Evolutionary conservation across 2,888 invertebrate species (phyloP), one percentile per base, ranked within the genome.

Genomic region (Macaria liturata): DNA sequence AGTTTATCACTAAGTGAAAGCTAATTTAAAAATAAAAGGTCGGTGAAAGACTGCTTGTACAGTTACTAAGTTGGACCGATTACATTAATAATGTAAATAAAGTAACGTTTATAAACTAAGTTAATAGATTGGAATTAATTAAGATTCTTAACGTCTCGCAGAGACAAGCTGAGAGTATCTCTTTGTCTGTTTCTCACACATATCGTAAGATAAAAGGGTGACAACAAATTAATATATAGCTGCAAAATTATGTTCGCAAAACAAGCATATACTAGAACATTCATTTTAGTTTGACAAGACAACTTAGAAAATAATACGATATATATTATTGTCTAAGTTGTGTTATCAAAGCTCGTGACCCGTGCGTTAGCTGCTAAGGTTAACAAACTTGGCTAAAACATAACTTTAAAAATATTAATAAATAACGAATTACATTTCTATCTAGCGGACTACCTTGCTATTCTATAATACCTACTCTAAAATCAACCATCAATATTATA

Each of bases 331-430:
- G 59, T 47, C 49, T 46, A 48, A 61, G 58, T 54, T 48, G 46
- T 58, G 67, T 71, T 78, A 78, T 78, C 77, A 64, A 37, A 63
- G 51, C 56, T 63, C 64, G 57, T 70, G 70, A 74, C 69, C 65
- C 66, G 62, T 68, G 69, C 66, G 70, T 72, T 70, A 64, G 44
- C 44, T 4, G 34, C 45, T 61, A 71, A 59, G 62, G 65, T 63
- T 63, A 63, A 66, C 59, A 67, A 63, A 66, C 62, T 57, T 61
- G 63, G 57, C 54, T 60, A 32, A 47, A 64, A 66, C 59, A 59
- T 57, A 57, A 56, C 61, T 57, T 55, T 61, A 37, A 7, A 37
- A 37, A 37, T 7, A 37, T 37, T 37, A 8, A 42, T 42, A 8
- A 4, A 9, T 42, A 42, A 8, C 5, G 9, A 4, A 42, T 42